phyloP scores from a whole-genome alignment of 1,140 invertebrate genomes.

The Oedothorax gibbosus region DNA sequence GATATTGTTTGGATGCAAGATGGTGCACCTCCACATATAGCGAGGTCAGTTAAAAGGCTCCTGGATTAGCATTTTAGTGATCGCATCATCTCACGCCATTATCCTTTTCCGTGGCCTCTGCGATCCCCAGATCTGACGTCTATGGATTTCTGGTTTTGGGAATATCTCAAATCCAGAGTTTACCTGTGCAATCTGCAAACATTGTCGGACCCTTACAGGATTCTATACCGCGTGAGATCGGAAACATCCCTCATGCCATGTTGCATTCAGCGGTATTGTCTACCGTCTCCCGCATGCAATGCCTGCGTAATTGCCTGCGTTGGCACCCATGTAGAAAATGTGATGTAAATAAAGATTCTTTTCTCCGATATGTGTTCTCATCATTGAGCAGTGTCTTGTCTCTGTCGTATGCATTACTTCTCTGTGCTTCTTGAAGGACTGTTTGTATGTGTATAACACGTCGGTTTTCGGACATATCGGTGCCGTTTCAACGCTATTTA shows the following conservation, averaged over 20 bases:
- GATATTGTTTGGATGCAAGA: too few relatives aligned
- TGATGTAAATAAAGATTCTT: background rate
- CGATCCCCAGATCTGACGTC: background rate
- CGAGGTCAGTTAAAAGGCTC: background rate
- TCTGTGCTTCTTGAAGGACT: too few relatives aligned
- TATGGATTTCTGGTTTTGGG: background rate
- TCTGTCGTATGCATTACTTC: background rate
- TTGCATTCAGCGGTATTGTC: background rate
- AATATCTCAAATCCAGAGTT: background rate
- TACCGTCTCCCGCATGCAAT: background rate
- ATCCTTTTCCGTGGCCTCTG: background rate
- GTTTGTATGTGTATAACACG: too few relatives aligned
- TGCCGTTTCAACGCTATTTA: too few relatives aligned
- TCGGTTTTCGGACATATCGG: too few relatives aligned
- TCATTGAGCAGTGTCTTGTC: background rate
- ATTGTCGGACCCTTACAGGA: background rate
- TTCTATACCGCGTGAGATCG: background rate
- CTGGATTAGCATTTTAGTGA: background rate
- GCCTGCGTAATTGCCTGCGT: background rate
- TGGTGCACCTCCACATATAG: too few relatives aligned
- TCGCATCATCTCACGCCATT: background rate
- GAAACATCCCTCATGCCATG: background rate
- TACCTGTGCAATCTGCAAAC: background rate
- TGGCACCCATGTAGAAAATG: background rate
- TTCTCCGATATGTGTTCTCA: background rate